These are phyloP conservation scores for Leptinotarsa defecta DNA, from an alignment of 1,140 invertebrate genomes.

Conservation along the genomic window DNA sequence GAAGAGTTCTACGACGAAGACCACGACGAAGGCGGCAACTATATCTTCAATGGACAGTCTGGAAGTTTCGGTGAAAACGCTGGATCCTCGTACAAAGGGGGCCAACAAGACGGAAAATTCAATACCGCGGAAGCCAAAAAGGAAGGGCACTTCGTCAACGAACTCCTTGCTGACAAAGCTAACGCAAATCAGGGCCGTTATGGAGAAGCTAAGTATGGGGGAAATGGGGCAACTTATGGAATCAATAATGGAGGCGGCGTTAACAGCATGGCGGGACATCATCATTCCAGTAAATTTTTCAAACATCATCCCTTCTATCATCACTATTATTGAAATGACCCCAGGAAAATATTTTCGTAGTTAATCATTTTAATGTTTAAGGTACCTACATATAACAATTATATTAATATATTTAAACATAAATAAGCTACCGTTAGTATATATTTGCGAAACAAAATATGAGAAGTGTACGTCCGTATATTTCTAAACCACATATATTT, in stretches of 20 bases:
- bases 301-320: conserved; percentile 41
- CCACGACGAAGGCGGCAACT: conserved; percentile 65
- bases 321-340: conserved; percentile 28
- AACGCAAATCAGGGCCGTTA: conserved; percentile 63
- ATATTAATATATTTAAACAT: too few species aligned
- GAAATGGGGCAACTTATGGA: conserved; percentile 59
- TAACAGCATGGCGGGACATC: conserved; percentile 63
- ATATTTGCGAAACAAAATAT: too few species aligned
- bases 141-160: conserved; percentile 60
- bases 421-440: too few species aligned
- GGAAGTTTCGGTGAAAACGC: conserved; percentile 62
- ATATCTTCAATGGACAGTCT: conserved; percentile 57
- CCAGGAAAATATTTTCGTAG: too few species aligned
- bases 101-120: conserved; percentile 61
- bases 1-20: conserved; percentile 70
- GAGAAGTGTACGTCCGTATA: too few species aligned
- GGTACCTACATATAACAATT: too few species aligned
- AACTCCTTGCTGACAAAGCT: conserved; percentile 60
- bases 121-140: conserved; percentile 61
- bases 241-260: conserved; percentile 63
- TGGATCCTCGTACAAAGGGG: conserved; percentile 61
- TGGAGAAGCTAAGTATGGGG: conserved; percentile 61
- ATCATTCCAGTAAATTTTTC: conserved; percentile 41
- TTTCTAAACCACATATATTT: too few species aligned
- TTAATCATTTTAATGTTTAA: too few species aligned